Evolutionary conservation across 53 echinoderm and acorn worm genomes (phyloP).

Genomic region (Stichopus horrens): DNA sequence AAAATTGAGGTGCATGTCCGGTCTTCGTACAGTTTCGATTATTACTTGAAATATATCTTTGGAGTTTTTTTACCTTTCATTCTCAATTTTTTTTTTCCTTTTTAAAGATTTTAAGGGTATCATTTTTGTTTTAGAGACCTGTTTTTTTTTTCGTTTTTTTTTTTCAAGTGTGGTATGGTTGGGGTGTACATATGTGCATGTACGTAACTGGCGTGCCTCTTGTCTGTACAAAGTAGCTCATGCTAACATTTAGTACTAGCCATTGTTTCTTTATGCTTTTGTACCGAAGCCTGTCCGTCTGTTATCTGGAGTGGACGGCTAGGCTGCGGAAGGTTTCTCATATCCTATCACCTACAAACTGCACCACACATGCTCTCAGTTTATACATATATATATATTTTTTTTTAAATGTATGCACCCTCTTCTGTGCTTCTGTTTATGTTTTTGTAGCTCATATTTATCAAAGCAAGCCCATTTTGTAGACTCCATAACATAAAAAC

Average conservation of each 20-base stretch:
- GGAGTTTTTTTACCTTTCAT: constrained; percentile 41
- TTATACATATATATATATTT: background rate
- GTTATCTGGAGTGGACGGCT: background rate
- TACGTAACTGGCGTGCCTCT: constrained; percentile 78
- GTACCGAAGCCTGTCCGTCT: constrained; percentile 70
- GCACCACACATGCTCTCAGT: constrained; percentile 42
- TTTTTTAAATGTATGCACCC: constrained; percentile 39
- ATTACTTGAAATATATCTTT: constrained; percentile 46
- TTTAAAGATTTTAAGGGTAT: constrained; percentile 33
- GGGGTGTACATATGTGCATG: constrained; percentile 88
- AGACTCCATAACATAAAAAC: background rate
- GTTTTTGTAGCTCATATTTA: constrained; percentile 37
- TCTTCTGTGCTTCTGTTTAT: constrained; percentile 39
- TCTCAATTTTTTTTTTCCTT: constrained; percentile 45
- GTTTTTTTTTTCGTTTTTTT: constrained; percentile 30
- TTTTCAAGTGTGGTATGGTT: constrained; percentile 79
- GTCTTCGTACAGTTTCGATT: constrained; percentile 54
- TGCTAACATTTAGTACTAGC: constrained; percentile 72
- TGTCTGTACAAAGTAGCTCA: constrained; percentile 70
- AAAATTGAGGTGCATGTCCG: constrained; percentile 99
- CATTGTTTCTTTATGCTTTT: constrained; percentile 45
- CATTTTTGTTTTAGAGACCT: constrained; percentile 46
- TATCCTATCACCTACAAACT: constrained; percentile 39
- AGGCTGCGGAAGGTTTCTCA: constrained; percentile 11
- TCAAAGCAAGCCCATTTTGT: constrained; percentile 15